Evolutionary conservation across 1,140 invertebrate species (phyloP).

Genomic region (Halictus rubicundus): DNA sequence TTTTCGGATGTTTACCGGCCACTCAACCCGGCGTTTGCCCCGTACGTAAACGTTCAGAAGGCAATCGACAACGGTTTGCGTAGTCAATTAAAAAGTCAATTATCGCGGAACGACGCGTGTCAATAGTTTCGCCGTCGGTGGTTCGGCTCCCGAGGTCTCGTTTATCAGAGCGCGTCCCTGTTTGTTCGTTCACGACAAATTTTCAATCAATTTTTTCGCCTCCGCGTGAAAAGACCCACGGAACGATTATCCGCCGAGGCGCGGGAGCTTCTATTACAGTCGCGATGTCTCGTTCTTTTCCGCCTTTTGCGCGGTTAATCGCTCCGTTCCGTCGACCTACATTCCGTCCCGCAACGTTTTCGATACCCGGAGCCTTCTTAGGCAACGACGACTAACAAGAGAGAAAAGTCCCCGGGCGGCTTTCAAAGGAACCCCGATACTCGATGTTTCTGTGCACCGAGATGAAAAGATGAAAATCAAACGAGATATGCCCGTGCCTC

Average conservation of each 20-base stretch:
- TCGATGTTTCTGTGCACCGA: not conserved
- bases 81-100: conserved; percentile 16
- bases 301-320: conserved; percentile 8
- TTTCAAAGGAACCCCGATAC: not conserved
- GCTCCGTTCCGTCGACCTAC: conserved; percentile 20
- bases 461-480: not conserved
- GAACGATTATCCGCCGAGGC: not conserved
- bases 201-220: conserved; percentile 12
- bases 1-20: not conserved
- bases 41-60: not conserved
- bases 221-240: too few species aligned
- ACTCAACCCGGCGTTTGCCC: not conserved
- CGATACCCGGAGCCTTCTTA: conserved; percentile 2
- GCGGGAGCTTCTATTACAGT: not conserved
- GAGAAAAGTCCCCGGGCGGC: not conserved
- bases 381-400: not conserved
- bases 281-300: conserved; percentile 1
- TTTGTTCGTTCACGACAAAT: not conserved
- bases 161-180: not conserved
- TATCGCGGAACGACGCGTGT: not conserved
- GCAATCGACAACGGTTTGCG: not conserved
- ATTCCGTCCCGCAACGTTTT: conserved; percentile 8
- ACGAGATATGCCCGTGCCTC: not conserved
- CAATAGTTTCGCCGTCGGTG: not conserved
- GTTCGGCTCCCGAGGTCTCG: not conserved